A percentile compares a stretch with the other conserved stretches of the same genome.
Conservation (phyloP, 2,888 invertebrate species). For the Leucophora obtusa region DNA sequence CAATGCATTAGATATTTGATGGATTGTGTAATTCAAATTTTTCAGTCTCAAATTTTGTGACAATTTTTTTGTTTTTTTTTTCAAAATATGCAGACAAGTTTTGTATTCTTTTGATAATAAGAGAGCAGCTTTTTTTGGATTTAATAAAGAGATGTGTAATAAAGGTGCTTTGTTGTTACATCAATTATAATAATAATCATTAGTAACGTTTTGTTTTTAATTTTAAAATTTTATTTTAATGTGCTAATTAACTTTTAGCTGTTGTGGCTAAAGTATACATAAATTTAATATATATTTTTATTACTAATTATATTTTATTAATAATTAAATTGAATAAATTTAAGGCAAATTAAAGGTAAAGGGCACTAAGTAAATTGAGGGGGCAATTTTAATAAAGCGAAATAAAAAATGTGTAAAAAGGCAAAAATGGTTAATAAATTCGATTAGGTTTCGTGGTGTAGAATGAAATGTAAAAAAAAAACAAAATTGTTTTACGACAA, state of each 20-base stretch:
- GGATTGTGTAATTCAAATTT: constrained; percentile 46
- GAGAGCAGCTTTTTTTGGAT: background rate
- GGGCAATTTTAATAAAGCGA: constrained; percentile 59
- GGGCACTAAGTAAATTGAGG: constrained; percentile 73
- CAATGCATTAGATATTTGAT: constrained; percentile 29
- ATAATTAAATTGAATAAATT: constrained; percentile 57
- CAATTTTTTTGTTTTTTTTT: constrained; percentile 36
- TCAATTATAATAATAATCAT: constrained; percentile 28
- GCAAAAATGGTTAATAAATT: constrained; percentile 65
- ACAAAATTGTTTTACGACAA: constrained; percentile 25
- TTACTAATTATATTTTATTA: constrained; percentile 45
- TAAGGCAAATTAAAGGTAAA: constrained; percentile 76
- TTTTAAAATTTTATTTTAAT: constrained; percentile 22
- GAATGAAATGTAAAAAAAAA: constrained; percentile 11
- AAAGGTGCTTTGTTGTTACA: constrained; percentile 18
- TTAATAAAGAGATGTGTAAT: constrained; percentile 1
- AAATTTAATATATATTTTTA: constrained; percentile 43
- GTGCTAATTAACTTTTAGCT: constrained; percentile 33
- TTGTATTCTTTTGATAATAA: background rate
- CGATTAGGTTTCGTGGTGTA: constrained; percentile 51
- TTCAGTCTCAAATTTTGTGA: constrained; percentile 61
- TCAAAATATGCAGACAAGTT: too few relatives aligned
- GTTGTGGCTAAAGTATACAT: constrained; percentile 48
- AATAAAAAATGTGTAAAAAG: constrained; percentile 50
- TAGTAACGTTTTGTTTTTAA: constrained; percentile 16